Percentiles rank a stretch among this genome's conserved stretches.
phyloP scores from a whole-genome alignment of 2,113 vertebrate species.

The Saguinus midas region DNA sequence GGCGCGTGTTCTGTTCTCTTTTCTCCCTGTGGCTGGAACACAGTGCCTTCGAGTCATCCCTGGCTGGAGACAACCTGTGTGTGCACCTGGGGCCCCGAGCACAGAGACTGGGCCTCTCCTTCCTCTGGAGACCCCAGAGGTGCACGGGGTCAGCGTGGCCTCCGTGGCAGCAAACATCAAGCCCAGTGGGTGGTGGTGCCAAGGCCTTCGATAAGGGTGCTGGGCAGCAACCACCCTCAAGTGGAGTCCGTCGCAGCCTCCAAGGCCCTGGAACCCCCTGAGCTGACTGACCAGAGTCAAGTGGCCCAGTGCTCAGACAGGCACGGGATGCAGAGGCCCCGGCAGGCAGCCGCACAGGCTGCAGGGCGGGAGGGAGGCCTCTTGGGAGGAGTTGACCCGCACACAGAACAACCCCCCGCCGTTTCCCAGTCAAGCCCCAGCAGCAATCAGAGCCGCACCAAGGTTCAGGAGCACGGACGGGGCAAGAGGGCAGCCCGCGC shows the following conservation, averaged over 20 bases:
- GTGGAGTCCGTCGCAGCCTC: rapidly evolving
- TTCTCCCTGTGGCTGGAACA: background rate
- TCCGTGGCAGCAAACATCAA: background rate
- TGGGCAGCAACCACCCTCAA: background rate
- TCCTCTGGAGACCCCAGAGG: background rate
- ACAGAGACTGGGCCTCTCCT: background rate
- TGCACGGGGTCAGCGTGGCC: background rate
- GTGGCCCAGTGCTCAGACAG: rapidly evolving
- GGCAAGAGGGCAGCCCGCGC: slow-evolving; percentile 76
- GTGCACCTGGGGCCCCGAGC: rapidly evolving
- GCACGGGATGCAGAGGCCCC: rapidly evolving
- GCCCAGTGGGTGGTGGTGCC: rapidly evolving
- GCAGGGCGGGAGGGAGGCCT: rapidly evolving
- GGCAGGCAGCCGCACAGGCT: rapidly evolving
- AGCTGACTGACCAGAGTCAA: background rate
- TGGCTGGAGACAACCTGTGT: background rate
- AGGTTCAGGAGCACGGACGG: slow-evolving; percentile 74
- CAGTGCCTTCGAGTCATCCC: background rate
- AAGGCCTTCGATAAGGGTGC: too few relatives aligned
- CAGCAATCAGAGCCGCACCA: slow-evolving; percentile 76
- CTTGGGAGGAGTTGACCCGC: slow-evolving; percentile 66
- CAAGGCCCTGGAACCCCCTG: background rate
- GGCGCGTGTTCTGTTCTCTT: rapidly evolving
- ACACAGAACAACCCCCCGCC: slow-evolving; percentile 59
- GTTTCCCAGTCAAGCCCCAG: slow-evolving; percentile 73